Percentiles rank a stretch among this genome's conserved stretches.
These are phyloP conservation scores for Montipora foliosa DNA, from an alignment of 64 coral and sea anemone species.

Conservation along the genomic window DNA sequence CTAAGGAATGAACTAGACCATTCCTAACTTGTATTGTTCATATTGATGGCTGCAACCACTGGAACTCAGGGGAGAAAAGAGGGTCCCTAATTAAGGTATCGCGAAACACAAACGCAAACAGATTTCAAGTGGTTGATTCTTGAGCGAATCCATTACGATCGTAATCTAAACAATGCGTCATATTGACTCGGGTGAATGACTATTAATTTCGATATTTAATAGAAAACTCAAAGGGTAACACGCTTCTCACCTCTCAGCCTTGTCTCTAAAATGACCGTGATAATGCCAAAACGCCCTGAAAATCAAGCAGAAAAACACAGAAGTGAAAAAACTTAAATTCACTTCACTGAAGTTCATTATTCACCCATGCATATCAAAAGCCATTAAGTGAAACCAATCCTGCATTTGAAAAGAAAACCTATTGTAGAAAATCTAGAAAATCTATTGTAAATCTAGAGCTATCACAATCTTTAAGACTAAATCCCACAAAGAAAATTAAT, in stretches of 20 bases:
- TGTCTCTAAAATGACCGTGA: conserved; percentile 88
- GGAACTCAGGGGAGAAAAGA: neutral
- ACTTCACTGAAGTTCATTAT: neutral
- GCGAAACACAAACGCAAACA: neutral
- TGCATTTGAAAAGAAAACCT: conserved; percentile 26
- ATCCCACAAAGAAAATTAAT: neutral
- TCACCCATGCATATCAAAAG: neutral
- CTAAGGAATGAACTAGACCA: neutral
- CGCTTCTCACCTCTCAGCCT: conserved; percentile 78
- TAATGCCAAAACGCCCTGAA: conserved; percentile 92
- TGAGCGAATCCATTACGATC: neutral
- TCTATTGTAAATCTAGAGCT: neutral
- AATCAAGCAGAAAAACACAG: neutral
- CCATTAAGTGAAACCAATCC: neutral
- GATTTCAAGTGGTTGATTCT: conserved; percentile 14
- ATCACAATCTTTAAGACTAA: neutral
- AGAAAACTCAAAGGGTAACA: neutral
- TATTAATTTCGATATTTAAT: neutral
- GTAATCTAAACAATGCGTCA: neutral
- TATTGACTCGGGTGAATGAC: neutral
- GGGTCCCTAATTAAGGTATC: neutral
- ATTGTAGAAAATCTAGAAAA: conserved; percentile 12
- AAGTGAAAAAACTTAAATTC: neutral
- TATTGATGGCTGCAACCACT: neutral
- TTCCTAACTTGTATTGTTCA: neutral